phyloP scores from a whole-genome alignment of 2,888 invertebrate species.

The Latheticus oryzae region DNA sequence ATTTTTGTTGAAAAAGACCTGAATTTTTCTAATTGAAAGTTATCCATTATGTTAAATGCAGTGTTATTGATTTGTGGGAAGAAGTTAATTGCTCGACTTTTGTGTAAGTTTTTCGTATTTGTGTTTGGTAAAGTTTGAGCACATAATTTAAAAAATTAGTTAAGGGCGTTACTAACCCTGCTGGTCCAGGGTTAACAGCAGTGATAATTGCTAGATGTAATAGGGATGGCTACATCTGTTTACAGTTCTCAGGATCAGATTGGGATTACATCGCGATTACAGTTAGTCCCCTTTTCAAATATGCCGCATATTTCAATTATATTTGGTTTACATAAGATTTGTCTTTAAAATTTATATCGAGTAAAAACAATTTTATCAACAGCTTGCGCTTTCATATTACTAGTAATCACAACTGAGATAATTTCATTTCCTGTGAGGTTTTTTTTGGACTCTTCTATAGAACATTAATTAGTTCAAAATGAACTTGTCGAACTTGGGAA shows the following conservation, averaged over 20 bases:
- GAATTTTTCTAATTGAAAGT: no score
- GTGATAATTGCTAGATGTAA: constrained; percentile 55
- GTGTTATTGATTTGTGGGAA: constrained; percentile 19
- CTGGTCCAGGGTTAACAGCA: constrained; percentile 46
- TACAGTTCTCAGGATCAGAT: constrained; percentile 54
- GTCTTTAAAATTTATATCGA: constrained; percentile 24
- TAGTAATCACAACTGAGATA: constrained; percentile 22
- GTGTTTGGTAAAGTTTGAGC: constrained; percentile 29
- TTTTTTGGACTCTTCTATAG: constrained; percentile 2
- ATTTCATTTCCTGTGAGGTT: constrained; percentile 19
- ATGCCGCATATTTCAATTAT: constrained; percentile 42
- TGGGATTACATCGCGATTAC: constrained; percentile 54
- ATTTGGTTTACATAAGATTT: constrained; percentile 37
- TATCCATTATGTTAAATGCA: no score
- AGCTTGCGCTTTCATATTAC: constrained; percentile 19
- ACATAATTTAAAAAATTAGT: constrained; percentile 47
- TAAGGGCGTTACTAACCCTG: constrained; percentile 43
- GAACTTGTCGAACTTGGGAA: constrained; percentile 4
- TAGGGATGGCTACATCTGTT: constrained; percentile 56
- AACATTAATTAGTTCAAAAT: constrained; percentile 17
- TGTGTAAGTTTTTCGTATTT: constrained; percentile 16
- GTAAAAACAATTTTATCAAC: constrained; percentile 27
- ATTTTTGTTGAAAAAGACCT: no score
- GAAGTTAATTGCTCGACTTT: constrained; percentile 38
- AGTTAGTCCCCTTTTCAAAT: constrained; percentile 44